Conservation (phyloP, 2,797 vertebrate genomes). For the Pampus argenteus region DNA sequence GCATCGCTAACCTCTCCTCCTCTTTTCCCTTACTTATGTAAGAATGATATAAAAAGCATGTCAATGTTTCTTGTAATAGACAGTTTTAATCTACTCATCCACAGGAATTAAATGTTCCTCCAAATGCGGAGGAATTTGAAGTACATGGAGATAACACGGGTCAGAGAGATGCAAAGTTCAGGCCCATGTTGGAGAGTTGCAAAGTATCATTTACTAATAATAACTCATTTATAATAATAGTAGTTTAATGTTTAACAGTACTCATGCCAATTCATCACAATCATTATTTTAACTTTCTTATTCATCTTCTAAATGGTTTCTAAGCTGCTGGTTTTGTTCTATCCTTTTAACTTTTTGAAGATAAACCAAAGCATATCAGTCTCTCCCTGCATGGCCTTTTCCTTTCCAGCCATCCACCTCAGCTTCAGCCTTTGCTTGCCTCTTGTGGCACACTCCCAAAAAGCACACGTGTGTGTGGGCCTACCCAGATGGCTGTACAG, state of each 20-base stretch:
- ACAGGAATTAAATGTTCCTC: conserved; percentile 3
- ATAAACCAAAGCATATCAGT: neutral
- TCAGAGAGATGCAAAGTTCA: neutral
- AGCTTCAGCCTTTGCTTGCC: conserved; percentile 30
- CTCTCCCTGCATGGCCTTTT: neutral
- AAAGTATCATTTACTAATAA: neutral
- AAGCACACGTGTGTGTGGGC: conserved; percentile 70
- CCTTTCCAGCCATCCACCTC: conserved; percentile 48
- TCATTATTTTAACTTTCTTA: neutral
- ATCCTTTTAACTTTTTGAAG: neutral
- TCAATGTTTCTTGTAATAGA: neutral
- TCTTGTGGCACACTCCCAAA: conserved; percentile 63
- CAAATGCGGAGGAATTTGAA: neutral
- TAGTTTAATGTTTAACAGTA: neutral
- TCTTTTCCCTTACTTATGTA: neutral
- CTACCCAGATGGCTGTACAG: conserved; percentile 65
- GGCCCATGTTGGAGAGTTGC: neutral
- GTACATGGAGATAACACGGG: neutral
- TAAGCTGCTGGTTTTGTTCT: neutral
- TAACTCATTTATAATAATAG: neutral
- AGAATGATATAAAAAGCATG: conserved; percentile 2
- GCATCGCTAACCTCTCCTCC: neutral
- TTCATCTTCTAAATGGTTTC: neutral
- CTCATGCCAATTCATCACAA: neutral
- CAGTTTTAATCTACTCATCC: neutral